phyloP scores from a whole-genome alignment of 2,797 vertebrate species.

The Monodelphis domestica region DNA sequence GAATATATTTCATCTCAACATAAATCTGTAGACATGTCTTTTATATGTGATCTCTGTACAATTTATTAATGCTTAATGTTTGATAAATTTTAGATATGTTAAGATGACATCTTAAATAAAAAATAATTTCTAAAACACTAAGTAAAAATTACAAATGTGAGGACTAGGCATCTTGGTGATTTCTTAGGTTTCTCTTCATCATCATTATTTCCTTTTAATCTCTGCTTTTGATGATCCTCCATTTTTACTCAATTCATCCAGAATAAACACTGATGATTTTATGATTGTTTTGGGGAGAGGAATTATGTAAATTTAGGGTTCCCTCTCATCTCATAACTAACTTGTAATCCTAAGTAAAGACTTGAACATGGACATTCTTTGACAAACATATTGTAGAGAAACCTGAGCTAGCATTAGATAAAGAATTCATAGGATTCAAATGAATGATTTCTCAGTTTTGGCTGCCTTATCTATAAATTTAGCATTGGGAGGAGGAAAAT shows the following conservation, averaged over 20 bases:
- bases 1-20: neutral
- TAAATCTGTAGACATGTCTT: neutral
- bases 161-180: neutral
- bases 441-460: neutral
- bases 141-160: neutral
- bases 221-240: neutral
- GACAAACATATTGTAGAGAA: neutral
- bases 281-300: neutral
- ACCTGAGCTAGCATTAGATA: too few relatives aligned
- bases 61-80: neutral
- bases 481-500: neutral
- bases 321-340: neutral
- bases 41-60: neutral
- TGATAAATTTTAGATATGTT: neutral
- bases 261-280: neutral
- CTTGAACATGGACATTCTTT: neutral
- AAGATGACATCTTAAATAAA: neutral
- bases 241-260: neutral
- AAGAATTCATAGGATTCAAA: fast-evolving
- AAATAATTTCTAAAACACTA: neutral
- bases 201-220: neutral
- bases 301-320: neutral
- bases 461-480: neutral
- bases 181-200: neutral
- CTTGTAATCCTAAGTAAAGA: constrained; percentile 1